Evolutionary conservation across 1,140 invertebrate species (phyloP), one percentile per base, ranked within the genome.

Genomic region (Pteromalus puparum): DNA sequence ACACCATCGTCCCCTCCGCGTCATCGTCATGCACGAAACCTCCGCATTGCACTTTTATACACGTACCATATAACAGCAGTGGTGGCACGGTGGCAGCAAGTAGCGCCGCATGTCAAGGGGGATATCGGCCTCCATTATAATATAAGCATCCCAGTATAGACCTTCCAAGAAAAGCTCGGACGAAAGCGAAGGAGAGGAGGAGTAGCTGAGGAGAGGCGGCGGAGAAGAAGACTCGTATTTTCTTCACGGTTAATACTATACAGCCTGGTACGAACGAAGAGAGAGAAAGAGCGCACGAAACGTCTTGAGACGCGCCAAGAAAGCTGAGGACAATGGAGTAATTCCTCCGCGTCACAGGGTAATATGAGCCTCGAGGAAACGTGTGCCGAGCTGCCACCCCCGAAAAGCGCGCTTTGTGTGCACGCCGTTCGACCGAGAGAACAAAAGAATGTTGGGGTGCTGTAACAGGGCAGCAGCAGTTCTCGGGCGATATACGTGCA

Each of bases 261-360:
- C 7, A n/a, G 53, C 53, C 30, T 1, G 6, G 5, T 2, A 61
- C 18, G 53, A 21, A n/a, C 53, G 53, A 61, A 61, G 53, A 61
- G 38, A 70, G n/a, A 80, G 28, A 81, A 18, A 46, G 68, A 53
- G 26, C 24, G 79, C 46, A 12, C 9, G 79, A 74, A 28, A 61
- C 87, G 89, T 92, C 91, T 93, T 91, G 87, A 87, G 87, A 83
- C 76, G 84, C 74, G 70, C 86, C 87, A 92, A 93, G 91, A 93
- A 93, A 92, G 89, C 87, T 88, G 92, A 93, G 91, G 91, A 92
- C 91, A 93, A 92, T 92, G 88, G 89, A 92, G 89, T 88, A 90
- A 90, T 91, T 92, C 90, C 91, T 93, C 92, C 90, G 90, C 87
- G 88, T 92, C 89, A 91, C 92, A 93, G 92, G 92, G 88, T 90